A percentile compares a stretch with the other conserved stretches of the same genome.
phyloP scores from a whole-genome alignment of 2,113 vertebrate species.

The Aegithalos caudatus region DNA sequence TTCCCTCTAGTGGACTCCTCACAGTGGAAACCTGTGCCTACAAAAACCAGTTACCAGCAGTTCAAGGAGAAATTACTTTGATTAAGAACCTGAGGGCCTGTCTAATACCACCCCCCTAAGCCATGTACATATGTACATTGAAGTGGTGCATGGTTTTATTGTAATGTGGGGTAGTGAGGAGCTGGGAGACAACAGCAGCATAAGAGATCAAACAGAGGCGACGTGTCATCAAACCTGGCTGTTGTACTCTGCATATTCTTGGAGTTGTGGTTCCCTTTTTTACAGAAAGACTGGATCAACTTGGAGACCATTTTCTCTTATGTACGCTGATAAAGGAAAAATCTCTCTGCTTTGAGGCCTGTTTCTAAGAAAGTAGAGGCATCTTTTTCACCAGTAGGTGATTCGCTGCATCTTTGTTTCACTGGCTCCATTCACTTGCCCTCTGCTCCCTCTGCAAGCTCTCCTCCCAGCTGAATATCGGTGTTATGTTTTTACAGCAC shows the following conservation, averaged over 20 bases:
- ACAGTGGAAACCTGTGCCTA: neutral
- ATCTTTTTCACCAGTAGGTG: neutral
- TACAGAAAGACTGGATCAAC: neutral
- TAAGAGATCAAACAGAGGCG: neutral
- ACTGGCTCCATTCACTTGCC: neutral
- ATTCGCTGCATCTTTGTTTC: neutral
- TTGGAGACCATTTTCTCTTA: neutral
- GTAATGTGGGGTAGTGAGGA: neutral
- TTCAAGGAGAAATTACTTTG: neutral
- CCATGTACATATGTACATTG: fast-evolving
- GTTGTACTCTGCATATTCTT: neutral
- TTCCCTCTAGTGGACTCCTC: constrained; percentile 22
- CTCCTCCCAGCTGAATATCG: neutral
- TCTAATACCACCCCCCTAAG: neutral
- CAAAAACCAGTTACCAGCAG: neutral
- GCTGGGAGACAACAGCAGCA: neutral
- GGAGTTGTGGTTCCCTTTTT: neutral
- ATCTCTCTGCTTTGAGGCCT: neutral
- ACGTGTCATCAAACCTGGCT: neutral
- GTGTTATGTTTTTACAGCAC: constrained; percentile 40
- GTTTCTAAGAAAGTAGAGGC: neutral
- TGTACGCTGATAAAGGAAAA: neutral
- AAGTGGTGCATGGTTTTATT: neutral
- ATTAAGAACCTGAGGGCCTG: neutral
- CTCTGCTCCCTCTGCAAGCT: neutral